Evolutionary conservation across 2,888 invertebrate species (phyloP).

Genomic region (Dromius quadrimaculatus): DNA sequence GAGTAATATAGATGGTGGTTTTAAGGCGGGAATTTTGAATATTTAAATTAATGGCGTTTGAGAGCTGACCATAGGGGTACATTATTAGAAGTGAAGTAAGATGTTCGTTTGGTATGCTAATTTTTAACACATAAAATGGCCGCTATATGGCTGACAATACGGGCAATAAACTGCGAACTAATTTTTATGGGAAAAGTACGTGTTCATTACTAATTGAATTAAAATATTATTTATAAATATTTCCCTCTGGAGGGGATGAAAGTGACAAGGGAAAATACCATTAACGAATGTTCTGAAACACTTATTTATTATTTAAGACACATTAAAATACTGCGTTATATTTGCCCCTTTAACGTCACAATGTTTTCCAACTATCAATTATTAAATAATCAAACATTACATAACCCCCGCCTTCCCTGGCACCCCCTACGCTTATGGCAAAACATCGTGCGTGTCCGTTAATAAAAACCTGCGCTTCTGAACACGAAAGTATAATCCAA

Average conservation of each 20-base stretch:
- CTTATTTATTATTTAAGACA: constrained; percentile 32
- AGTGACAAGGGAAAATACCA: constrained; percentile 16
- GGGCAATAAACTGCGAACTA: no score
- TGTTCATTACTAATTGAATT: no score
- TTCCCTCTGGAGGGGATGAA: neutral
- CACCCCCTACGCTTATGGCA: neutral
- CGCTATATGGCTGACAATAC: no score
- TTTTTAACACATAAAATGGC: no score
- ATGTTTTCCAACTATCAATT: constrained; percentile 40
- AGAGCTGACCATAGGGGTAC: no score
- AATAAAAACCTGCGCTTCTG: constrained; percentile 11
- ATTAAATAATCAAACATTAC: constrained; percentile 42
- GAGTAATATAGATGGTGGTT: no score
- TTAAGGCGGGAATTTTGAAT: no score
- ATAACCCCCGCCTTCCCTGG: constrained; percentile 1
- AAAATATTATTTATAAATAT: no score
- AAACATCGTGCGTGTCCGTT: constrained; percentile 2
- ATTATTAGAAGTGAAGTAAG: no score
- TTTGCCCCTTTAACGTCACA: constrained; percentile 30
- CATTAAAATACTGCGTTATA: constrained; percentile 27
- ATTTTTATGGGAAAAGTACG: no score
- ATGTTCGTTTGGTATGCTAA: no score
- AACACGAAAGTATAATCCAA: neutral
- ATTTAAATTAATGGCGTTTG: no score
- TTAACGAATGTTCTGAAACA: constrained; percentile 33